Evolutionary conservation across 2,113 vertebrate genomes (phyloP).

Genomic region (Festucalex cinctus): DNA sequence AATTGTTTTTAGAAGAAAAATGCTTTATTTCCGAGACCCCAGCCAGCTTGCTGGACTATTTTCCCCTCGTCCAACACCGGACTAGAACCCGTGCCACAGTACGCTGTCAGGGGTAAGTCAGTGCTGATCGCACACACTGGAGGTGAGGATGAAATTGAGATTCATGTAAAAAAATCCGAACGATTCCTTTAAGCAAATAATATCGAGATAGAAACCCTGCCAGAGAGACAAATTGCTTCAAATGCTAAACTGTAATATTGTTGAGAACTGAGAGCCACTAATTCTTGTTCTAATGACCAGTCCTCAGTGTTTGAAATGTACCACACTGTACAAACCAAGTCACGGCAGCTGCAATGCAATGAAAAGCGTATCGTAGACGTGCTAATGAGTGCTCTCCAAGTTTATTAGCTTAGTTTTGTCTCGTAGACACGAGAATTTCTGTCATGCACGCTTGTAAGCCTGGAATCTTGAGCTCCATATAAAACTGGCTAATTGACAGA

Average conservation of each 20-base stretch:
- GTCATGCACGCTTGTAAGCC: slow-evolving; percentile 60
- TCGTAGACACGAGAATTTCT: slow-evolving; percentile 63
- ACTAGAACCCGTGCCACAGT: no score
- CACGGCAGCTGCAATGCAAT: slow-evolving; percentile 26
- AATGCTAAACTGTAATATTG: slow-evolving; percentile 22
- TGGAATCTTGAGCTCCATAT: slow-evolving; percentile 60
- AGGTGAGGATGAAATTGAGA: no score
- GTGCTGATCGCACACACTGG: no score
- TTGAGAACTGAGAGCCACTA: not conserved
- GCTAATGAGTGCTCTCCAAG: slow-evolving; percentile 53
- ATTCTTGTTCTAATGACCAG: not conserved
- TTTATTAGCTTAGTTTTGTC: slow-evolving; percentile 53
- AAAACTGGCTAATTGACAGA: slow-evolving; percentile 66
- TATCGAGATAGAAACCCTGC: not conserved
- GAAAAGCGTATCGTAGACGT: slow-evolving; percentile 43
- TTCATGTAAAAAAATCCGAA: no score
- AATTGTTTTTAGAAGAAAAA: no score
- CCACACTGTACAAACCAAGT: slow-evolving; percentile 19
- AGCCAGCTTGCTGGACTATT: no score
- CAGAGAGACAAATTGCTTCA: slow-evolving; percentile 30
- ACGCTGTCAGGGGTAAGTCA: no score
- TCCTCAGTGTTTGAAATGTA: not conserved
- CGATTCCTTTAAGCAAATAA: not conserved
- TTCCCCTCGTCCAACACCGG: no score
- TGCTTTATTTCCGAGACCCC: no score